A percentile compares a stretch with the other conserved stretches of the same genome.
phyloP scores from a whole-genome alignment of 2,113 vertebrate species.

The Collichthys lucidus region DNA sequence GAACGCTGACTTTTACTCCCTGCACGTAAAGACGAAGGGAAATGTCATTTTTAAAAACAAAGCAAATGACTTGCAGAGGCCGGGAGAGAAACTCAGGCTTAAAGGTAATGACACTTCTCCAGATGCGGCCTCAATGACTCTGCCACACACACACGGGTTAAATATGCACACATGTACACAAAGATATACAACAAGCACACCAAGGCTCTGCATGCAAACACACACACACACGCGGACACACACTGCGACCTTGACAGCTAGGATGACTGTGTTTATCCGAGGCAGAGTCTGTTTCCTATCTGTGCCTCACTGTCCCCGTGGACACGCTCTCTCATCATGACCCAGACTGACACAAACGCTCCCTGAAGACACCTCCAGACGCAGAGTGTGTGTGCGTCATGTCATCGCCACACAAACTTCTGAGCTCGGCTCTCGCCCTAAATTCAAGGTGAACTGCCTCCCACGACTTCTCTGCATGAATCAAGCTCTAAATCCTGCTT shows the following conservation, averaged over 20 bases:
- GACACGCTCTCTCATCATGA: slow-evolving; percentile 66
- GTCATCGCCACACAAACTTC: slow-evolving; percentile 29
- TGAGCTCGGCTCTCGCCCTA: slow-evolving; percentile 22
- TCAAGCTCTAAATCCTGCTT: slow-evolving; percentile 11
- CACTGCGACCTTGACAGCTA: slow-evolving; percentile 63
- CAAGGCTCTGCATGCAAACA: not conserved
- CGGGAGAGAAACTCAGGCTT: slow-evolving; percentile 1
- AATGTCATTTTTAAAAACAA: slow-evolving; percentile 31
- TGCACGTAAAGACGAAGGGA: not conserved
- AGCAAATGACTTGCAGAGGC: slow-evolving; percentile 23
- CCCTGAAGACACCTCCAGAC: slow-evolving; percentile 41
- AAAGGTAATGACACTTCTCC: slow-evolving; percentile 54
- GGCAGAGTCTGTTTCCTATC: slow-evolving; percentile 71
- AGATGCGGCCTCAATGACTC: slow-evolving; percentile 60
- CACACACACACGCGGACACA: slow-evolving; percentile 2
- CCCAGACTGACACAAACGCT: slow-evolving; percentile 51
- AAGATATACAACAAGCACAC: not conserved
- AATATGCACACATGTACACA: not conserved
- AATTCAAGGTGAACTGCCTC: slow-evolving; percentile 49
- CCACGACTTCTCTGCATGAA: slow-evolving; percentile 4
- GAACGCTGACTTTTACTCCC: slow-evolving; percentile 10
- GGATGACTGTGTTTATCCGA: slow-evolving; percentile 67
- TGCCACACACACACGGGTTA: slow-evolving; percentile 21
- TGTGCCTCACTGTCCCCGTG: slow-evolving; percentile 47
- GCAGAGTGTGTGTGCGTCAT: slow-evolving; percentile 26